These are phyloP conservation scores for Eupithecia subfuscata DNA, from an alignment of 2,888 invertebrate genomes.

Conservation along the genomic window DNA sequence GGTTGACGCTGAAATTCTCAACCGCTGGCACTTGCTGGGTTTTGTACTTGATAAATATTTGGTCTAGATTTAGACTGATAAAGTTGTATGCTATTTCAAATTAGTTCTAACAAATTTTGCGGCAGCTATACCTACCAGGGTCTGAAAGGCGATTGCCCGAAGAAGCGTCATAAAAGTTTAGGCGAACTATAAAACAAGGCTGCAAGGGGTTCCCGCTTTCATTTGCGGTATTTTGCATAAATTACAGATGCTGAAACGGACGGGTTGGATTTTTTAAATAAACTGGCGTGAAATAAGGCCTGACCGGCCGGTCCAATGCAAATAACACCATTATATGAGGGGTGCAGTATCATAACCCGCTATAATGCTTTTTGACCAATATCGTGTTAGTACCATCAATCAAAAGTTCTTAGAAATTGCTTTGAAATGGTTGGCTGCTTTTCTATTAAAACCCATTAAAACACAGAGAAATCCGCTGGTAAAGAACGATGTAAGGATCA, in stretches of 20 bases:
- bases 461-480: no score
- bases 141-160: slow-evolving; percentile 22
- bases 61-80: slow-evolving; percentile 2
- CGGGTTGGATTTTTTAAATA: slow-evolving; percentile 76
- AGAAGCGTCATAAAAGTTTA: slow-evolving; percentile 52
- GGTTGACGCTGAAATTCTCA: slow-evolving; percentile 54
- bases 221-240: slow-evolving; percentile 78
- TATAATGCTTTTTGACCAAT: no score
- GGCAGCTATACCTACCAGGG: background rate
- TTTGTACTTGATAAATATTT: slow-evolving; percentile 37
- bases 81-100: background rate
- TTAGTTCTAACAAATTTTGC: background rate
- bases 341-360: no score
- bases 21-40: slow-evolving; percentile 29
- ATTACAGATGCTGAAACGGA: slow-evolving; percentile 69
- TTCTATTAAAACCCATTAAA: no score
- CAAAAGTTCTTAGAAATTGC: no score
- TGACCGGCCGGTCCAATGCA: slow-evolving; percentile 66
- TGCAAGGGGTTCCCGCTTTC: slow-evolving; percentile 64
- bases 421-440: no score
- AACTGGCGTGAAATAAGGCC: slow-evolving; percentile 73
- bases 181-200: slow-evolving; percentile 57
- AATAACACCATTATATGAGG: slow-evolving; percentile 81
- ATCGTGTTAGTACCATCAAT: no score
- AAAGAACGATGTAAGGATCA: no score